Evolutionary conservation across 1,140 invertebrate genomes (phyloP), one percentile per base, ranked within the genome.

Genomic region (Micrasema longulum): DNA sequence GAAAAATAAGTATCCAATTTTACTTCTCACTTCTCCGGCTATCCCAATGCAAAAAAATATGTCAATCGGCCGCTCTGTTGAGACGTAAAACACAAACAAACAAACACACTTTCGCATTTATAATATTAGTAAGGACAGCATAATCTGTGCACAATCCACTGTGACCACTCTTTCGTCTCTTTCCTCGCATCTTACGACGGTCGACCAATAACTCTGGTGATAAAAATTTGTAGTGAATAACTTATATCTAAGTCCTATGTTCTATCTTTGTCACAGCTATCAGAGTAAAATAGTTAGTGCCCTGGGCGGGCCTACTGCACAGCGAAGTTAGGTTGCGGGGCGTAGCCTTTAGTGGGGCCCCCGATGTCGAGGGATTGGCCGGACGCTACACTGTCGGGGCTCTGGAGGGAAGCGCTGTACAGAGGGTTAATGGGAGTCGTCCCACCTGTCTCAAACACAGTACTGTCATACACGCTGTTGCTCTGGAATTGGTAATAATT

Each of bases 381-480:
- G 1, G 83, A 85, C 1, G 89, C 90, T 80, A 91, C 90, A 73
- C 90, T 91, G 80, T 92, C 91, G 31, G 91, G 91, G 78, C 91
- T 92, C 80, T 92, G 91, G 16, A 92, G 84, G 2, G 91, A 92
- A 36, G 90, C 89, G 71, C 89, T 89, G 79, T 92, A 92, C 31
- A 91, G 82, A 2, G 90, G 90, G 78, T 92, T 91, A 79, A 90
- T 87, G 22, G 90, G 89, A 4, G 89, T 89, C 5, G 86, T 86
- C 48, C 84, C 83, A 48, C 88, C 88, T 14, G 87, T 88, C 79
- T 89, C 88, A 81, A 93, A 92, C 71, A 93, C 88, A 55, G 92
- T 93, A 78, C 91, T 93, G 81, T 93, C 91, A 80, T 93, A 93
- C 64, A 91, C 89, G 78, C 88, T 91, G 83, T 90, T 90, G 76